Conservation (phyloP, 1,140 invertebrate genomes). For the Dermatophagoides farinae region DNA sequence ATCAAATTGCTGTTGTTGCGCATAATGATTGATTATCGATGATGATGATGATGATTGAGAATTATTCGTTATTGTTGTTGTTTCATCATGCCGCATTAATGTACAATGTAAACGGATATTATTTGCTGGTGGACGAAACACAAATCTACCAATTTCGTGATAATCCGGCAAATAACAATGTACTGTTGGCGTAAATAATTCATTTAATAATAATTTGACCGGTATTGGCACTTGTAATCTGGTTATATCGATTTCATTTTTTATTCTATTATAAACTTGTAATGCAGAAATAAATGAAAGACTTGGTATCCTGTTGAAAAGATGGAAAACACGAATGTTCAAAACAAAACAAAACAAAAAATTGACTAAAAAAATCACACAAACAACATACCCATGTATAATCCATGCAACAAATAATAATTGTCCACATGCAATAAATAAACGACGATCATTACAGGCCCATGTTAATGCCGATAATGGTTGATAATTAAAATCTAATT, state of each 20-base stretch:
- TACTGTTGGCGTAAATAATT: constrained; percentile 86
- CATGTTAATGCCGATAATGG: constrained; percentile 80
- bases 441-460: constrained; percentile 84
- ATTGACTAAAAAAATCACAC: too few species aligned
- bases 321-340: neutral
- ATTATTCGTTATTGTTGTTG: constrained; percentile 12
- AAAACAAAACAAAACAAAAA: neutral
- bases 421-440: constrained; percentile 75
- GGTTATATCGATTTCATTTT: constrained; percentile 34
- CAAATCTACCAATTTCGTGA: constrained; percentile 67
- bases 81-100: constrained; percentile 69
- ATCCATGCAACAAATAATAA: constrained; percentile 72
- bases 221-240: constrained; percentile 60
- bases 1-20: neutral
- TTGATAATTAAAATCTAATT: constrained; percentile 32
- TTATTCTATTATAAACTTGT: constrained; percentile 35
- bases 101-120: constrained; percentile 77
- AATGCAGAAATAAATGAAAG: constrained; percentile 66
- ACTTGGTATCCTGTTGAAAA: constrained; percentile 44
- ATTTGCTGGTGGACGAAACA: constrained; percentile 63
- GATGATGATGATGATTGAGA: neutral
- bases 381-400: constrained; percentile 9
- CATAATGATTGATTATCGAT: neutral
- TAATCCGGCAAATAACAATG: constrained; percentile 83
- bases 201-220: constrained; percentile 56